A percentile compares a stretch with the other conserved stretches of the same genome.
Conservation (phyloP, 2,113 vertebrate genomes). For the Notiomystis cincta region DNA sequence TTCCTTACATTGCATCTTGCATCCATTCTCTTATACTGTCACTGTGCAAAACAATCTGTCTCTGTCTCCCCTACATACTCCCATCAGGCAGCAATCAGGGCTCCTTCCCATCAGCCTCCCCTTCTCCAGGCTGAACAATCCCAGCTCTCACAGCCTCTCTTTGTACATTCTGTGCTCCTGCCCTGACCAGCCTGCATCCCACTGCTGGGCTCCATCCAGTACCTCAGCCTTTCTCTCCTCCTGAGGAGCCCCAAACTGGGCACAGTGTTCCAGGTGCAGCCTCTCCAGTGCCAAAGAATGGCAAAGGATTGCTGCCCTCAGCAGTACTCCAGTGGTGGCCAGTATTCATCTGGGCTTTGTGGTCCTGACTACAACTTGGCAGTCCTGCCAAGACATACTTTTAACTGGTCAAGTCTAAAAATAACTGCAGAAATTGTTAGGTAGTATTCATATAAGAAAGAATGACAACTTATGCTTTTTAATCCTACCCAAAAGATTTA, state of each 20-base stretch:
- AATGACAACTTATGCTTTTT: neutral
- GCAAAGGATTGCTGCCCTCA: neutral
- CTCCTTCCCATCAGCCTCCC: neutral
- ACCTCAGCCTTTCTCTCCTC: neutral
- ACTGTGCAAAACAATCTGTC: neutral
- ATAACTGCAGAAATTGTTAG: neutral
- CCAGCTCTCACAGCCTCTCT: neutral
- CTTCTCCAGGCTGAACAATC: neutral
- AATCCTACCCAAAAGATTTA: neutral
- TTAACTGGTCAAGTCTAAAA: neutral
- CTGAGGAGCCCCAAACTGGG: neutral
- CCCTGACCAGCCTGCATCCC: neutral
- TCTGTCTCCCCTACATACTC: neutral
- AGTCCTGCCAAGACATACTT: neutral
- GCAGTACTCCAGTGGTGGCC: neutral
- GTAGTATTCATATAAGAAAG: neutral
- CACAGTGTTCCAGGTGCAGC: neutral
- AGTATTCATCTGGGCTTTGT: neutral
- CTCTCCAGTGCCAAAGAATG: neutral
- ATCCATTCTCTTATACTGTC: neutral
- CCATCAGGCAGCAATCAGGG: neutral
- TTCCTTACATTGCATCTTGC: neutral
- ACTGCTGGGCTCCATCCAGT: rapidly evolving
- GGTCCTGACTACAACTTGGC: neutral
- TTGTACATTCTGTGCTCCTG: neutral